Conservation (phyloP, 2,113 vertebrate genomes). For the Podarcis muralis region DNA sequence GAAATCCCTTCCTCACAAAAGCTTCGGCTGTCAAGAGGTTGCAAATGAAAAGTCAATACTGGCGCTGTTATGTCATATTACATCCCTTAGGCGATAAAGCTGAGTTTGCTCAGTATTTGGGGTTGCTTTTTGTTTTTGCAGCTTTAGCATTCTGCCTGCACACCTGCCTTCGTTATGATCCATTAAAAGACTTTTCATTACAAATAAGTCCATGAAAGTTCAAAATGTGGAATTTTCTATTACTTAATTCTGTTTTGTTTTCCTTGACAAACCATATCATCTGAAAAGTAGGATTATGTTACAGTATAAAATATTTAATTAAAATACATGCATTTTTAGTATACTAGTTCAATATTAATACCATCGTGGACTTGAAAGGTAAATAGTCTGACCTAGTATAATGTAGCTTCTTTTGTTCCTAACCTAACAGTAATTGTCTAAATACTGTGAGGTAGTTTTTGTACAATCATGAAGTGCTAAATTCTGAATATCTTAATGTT, state of each 20-base stretch:
- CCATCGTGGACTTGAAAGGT: too few relatives aligned
- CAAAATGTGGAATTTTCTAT: not conserved
- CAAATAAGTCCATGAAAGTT: slow-evolving; percentile 24
- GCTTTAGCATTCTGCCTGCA: slow-evolving; percentile 47
- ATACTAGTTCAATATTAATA: not conserved
- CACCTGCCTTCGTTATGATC: slow-evolving; percentile 38
- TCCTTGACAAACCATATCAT: slow-evolving; percentile 11
- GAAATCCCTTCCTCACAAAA: slow-evolving; percentile 59
- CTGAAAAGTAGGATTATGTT: slow-evolving; percentile 18
- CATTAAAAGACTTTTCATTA: slow-evolving; percentile 21
- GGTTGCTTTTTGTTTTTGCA: slow-evolving; percentile 26
- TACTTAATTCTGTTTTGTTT: not conserved
- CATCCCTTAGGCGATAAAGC: slow-evolving; percentile 50
- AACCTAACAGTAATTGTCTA: not conserved
- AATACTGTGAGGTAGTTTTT: not conserved
- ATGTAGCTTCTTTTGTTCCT: not conserved
- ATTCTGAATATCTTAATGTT: not conserved
- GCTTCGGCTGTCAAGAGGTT: slow-evolving; percentile 61
- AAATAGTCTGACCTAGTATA: not conserved
- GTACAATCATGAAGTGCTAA: not conserved
- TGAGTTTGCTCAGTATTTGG: slow-evolving; percentile 23
- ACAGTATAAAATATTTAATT: slow-evolving; percentile 30
- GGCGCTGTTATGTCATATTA: slow-evolving; percentile 36
- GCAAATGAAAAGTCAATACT: slow-evolving; percentile 58
- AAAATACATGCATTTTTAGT: not conserved